A percentile compares a stretch with the other conserved stretches of the same genome.
Conservation (phyloP, 2,888 invertebrate species). For the Xanthorhoe designata region DNA sequence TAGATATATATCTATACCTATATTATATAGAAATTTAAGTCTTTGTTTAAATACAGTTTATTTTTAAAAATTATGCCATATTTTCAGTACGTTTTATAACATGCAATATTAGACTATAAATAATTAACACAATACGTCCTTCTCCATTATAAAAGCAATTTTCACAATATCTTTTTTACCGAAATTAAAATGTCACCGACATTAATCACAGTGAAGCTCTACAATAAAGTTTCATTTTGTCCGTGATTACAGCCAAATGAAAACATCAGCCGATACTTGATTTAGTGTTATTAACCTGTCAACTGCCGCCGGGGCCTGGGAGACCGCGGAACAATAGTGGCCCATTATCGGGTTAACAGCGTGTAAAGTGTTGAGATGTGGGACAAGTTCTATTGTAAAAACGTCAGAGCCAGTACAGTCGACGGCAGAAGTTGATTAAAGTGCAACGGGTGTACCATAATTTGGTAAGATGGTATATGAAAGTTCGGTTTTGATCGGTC, state of each 20-base stretch:
- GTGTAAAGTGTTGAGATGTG: constrained; percentile 33
- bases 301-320: constrained; percentile 55
- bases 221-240: constrained; percentile 66
- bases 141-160: constrained; percentile 12
- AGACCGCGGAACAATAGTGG: constrained; percentile 59
- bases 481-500: too few relatives aligned
- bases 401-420: not conserved
- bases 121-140: not conserved
- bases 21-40: too few relatives aligned
- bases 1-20: too few relatives aligned
- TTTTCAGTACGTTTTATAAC: not conserved
- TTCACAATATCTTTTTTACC: constrained; percentile 7
- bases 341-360: constrained; percentile 60
- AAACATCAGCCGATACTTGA: constrained; percentile 68
- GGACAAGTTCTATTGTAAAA: constrained; percentile 6
- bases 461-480: too few relatives aligned
- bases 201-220: constrained; percentile 38
- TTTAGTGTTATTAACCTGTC: constrained; percentile 81
- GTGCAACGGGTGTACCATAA: not conserved
- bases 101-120: not conserved
- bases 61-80: not conserved
- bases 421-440: not conserved
- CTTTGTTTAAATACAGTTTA: too few relatives aligned
- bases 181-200: constrained; percentile 42
- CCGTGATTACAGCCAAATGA: constrained; percentile 63